phyloP scores from a whole-genome alignment of 2,888 invertebrate genomes.

The Netelia melanura region DNA sequence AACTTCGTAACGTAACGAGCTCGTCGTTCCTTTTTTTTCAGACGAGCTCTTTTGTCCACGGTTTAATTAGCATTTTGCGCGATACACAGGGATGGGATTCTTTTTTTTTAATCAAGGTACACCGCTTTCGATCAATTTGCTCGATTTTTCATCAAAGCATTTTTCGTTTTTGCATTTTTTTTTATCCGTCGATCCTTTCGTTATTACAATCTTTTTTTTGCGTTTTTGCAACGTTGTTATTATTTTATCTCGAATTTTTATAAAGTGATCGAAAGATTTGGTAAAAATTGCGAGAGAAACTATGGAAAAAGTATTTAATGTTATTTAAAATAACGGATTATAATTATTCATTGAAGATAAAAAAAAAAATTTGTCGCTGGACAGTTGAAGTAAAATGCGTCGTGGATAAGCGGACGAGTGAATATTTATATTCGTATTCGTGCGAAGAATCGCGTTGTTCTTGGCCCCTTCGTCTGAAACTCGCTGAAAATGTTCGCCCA shows the following conservation, averaged over 20 bases:
- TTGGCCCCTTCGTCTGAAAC: conserved; percentile 7
- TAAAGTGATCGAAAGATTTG: too few relatives aligned
- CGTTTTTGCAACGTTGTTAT: neutral
- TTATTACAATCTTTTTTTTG: neutral
- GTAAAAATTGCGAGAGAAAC: too few relatives aligned
- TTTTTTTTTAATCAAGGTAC: neutral
- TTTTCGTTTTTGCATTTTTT: neutral
- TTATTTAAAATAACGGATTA: too few relatives aligned
- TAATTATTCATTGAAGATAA: too few relatives aligned
- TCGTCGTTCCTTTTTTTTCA: conserved; percentile 36
- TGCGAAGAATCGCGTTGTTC: conserved; percentile 26
- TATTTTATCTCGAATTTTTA: too few relatives aligned
- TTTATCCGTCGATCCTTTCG: neutral
- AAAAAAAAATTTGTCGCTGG: neutral
- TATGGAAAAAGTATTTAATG: too few relatives aligned
- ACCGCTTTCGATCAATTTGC: neutral
- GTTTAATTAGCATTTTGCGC: conserved; percentile 16
- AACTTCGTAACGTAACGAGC: conserved; percentile 51
- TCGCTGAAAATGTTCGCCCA: conserved; percentile 35
- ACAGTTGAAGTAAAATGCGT: neutral
- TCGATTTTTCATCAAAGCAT: neutral
- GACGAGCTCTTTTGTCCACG: neutral
- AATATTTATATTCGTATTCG: conserved; percentile 41
- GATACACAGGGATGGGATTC: neutral
- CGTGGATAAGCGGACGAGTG: conserved; percentile 31